Conservation (phyloP, 2,888 invertebrate species). For the Netelia melanura region DNA sequence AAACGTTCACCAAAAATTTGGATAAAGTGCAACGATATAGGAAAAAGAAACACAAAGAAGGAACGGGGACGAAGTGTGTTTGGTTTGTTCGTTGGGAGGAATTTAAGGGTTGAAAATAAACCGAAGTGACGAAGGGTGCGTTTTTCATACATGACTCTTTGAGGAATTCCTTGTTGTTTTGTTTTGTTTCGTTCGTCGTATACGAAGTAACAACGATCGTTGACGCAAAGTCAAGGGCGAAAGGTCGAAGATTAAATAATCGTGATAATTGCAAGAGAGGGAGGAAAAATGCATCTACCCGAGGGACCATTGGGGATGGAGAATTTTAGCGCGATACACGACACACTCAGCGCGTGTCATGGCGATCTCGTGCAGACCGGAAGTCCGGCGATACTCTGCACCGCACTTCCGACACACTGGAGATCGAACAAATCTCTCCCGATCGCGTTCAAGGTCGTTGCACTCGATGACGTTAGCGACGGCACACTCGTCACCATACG, state of each 20-base stretch:
- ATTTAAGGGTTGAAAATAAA: not conserved
- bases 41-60: not conserved
- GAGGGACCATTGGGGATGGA: constrained; percentile 90
- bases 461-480: constrained; percentile 96
- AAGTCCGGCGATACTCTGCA: constrained; percentile 97
- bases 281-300: constrained; percentile 88
- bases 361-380: constrained; percentile 98
- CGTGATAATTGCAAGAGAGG: not conserved
- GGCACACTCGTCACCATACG: constrained; percentile 97
- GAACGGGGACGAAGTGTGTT: not conserved
- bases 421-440: constrained; percentile 98
- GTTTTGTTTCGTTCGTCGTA: not conserved
- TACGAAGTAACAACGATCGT: not conserved
- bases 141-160: not conserved
- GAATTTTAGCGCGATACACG: constrained; percentile 91
- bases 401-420: constrained; percentile 97
- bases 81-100: not conserved
- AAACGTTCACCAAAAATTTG: constrained; percentile 32
- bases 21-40: constrained; percentile 41
- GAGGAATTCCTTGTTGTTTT: not conserved
- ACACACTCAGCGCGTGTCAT: constrained; percentile 94
- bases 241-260: not conserved
- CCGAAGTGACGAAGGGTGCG: not conserved
- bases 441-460: constrained; percentile 97
- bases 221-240: not conserved